Percentiles rank a stretch among this genome's conserved stretches.
phyloP scores from a whole-genome alignment of 2,797 vertebrate genomes.

The Morelia viridis region DNA sequence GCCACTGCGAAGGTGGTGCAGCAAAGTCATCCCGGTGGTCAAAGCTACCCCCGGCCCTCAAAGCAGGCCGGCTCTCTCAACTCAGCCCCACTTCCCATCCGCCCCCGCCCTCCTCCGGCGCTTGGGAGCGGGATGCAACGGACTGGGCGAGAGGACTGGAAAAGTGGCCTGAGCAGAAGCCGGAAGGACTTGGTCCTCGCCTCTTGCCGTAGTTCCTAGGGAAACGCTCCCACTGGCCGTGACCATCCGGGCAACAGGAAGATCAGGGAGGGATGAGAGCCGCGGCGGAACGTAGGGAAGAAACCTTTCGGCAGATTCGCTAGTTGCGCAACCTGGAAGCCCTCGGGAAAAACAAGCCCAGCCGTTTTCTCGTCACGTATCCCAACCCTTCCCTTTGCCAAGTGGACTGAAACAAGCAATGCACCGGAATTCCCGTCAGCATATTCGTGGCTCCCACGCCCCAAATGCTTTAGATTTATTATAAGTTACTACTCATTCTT shows the following conservation, averaged over 20 bases:
- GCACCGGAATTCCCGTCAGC: background rate
- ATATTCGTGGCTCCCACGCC: background rate
- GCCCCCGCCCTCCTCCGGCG: slow-evolving; percentile 28
- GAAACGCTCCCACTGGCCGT: background rate
- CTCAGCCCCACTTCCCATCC: background rate
- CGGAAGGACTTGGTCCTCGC: background rate
- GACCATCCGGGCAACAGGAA: slow-evolving; percentile 15
- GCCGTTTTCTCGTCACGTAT: background rate
- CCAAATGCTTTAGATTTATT: background rate
- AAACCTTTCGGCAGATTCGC: slow-evolving; percentile 1
- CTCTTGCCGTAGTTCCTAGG: slow-evolving; percentile 16
- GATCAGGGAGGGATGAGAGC: background rate
- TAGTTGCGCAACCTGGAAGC: background rate
- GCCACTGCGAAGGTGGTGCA: background rate
- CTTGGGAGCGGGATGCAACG: slow-evolving; percentile 10
- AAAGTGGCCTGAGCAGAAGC: background rate
- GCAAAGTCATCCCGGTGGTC: slow-evolving; percentile 32
- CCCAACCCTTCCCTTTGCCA: background rate
- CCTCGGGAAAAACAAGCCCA: rapidly evolving
- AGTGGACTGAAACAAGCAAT: background rate
- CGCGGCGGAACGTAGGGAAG: background rate
- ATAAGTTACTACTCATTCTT: background rate
- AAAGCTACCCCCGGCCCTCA: slow-evolving; percentile 6
- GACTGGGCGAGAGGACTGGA: background rate
- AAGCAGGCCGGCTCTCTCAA: background rate